phyloP scores from a whole-genome alignment of 2,113 vertebrate species.

The Sterna hirundo region DNA sequence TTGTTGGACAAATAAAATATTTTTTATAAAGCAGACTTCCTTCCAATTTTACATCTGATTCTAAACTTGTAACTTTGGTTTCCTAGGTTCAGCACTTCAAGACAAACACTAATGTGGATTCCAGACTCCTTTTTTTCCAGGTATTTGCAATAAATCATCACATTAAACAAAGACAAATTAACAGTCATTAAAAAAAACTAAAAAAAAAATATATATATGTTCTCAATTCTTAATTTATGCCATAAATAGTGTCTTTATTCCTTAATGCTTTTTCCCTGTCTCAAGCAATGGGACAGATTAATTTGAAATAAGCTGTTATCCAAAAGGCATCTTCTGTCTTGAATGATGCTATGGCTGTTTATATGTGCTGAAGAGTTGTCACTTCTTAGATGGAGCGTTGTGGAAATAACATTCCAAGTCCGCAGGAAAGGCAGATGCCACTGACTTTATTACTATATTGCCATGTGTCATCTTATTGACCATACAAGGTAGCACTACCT shows the following conservation, averaged over 20 bases:
- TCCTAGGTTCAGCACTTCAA: slow-evolving; percentile 95
- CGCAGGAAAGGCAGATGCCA: background rate
- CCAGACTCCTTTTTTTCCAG: slow-evolving; percentile 99
- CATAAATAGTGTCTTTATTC: background rate
- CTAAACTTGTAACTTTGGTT: slow-evolving; percentile 31
- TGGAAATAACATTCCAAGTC: background rate
- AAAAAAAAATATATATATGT: background rate
- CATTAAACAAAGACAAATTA: background rate
- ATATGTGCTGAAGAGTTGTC: background rate
- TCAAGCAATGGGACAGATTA: background rate
- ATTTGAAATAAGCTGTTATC: background rate
- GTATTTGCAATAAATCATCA: slow-evolving; percentile 69
- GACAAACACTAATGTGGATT: slow-evolving; percentile 98
- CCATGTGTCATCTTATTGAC: background rate
- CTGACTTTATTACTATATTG: background rate
- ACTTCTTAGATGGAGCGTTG: background rate
- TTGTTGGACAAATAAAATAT: background rate
- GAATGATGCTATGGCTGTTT: background rate
- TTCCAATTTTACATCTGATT: background rate
- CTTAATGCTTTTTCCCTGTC: background rate
- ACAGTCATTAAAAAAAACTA: background rate
- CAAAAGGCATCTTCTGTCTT: background rate
- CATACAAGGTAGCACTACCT: background rate
- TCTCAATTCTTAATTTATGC: background rate
- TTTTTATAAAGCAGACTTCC: background rate